Base-by-base conservation (phyloP, 1,140 invertebrate genomes). In the Musca domestica region DNA sequence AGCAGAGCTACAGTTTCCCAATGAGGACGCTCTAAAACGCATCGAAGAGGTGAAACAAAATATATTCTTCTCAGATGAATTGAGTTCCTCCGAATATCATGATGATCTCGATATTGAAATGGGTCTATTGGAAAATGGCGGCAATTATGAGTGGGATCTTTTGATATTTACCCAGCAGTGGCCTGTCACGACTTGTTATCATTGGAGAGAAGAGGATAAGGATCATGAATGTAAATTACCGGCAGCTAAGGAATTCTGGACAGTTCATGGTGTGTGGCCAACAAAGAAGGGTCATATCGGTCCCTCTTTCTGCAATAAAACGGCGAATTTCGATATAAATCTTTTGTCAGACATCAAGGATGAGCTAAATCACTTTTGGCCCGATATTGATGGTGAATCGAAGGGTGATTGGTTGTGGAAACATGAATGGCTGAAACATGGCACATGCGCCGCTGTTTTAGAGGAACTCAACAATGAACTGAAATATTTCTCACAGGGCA, bases 341-440 rank as follows among this genome's bases (percentile, higher is more conserved):
- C 74, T 84, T 66, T 74, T 94, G 3, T 76, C 83, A 25, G 82
- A 86, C 0, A 86, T 94, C 47, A 81, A 88, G 70, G 73, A 78
- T 14, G 81, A 89, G 49, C 73, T 95, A 27, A 82, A 88, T 65
- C 80, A 86, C 30, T 87, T 86, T 56, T 95, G 93, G 93, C 86
- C 87, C 1, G 91, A 93, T 72, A 83, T 95, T 67, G 87, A 91
- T 76, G 85, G 85, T 69, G 83, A 86, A 76, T 54, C 47, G 1
- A 23, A 69, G 1, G 80, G 83, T 41, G 85, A 88, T 72, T 84
- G 85, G 7, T 84, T 95, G 7, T 95, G 92, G 93, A 83, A 87
- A 69, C 92, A 95, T 69, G 93, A 94, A 78, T 95, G 92, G 92
- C 77, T 84, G 1, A 95, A 94, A 75, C 93, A 95, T 78, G 93